Conservation (phyloP, 35 echinoderm and acorn worm genomes). For the Amphiura filiformis region DNA sequence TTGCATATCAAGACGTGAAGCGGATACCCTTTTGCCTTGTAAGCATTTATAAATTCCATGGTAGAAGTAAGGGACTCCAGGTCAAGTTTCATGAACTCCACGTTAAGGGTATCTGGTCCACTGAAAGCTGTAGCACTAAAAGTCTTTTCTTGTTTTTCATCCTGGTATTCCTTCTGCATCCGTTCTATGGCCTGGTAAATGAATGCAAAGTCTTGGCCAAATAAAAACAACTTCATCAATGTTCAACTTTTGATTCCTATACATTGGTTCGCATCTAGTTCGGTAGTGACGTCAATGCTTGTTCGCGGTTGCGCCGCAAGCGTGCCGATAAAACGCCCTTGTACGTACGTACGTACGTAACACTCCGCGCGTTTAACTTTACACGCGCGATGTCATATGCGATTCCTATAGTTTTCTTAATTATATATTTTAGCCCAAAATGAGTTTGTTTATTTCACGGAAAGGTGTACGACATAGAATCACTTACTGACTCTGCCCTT, state of each 20-base stretch:
- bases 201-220: neutral
- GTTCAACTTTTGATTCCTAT: too few species aligned
- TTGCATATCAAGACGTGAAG: slow-evolving; percentile 59
- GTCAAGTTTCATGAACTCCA: slow-evolving; percentile 58
- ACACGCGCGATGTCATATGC: neutral
- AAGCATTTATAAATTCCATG: slow-evolving; percentile 47
- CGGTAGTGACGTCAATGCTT: too few species aligned
- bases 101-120: neutral
- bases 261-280: too few species aligned
- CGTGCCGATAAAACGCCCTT: too few species aligned
- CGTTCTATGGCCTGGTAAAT: slow-evolving; percentile 28
- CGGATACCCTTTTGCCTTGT: slow-evolving; percentile 13
- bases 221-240: neutral
- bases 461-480: too few species aligned
- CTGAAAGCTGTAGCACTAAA: too few species aligned
- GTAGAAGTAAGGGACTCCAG: slow-evolving; percentile 27
- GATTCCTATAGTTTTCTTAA: too few species aligned
- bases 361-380: neutral
- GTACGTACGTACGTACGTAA: neutral
- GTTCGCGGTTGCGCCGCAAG: too few species aligned
- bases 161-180: slow-evolving; percentile 31
- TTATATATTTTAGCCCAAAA: too few species aligned
- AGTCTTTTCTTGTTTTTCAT: neutral
- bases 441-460: too few species aligned
- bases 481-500: too few species aligned